Conservation (phyloP, 2,113 vertebrate genomes). For the Thamnaconus septentrionalis region DNA sequence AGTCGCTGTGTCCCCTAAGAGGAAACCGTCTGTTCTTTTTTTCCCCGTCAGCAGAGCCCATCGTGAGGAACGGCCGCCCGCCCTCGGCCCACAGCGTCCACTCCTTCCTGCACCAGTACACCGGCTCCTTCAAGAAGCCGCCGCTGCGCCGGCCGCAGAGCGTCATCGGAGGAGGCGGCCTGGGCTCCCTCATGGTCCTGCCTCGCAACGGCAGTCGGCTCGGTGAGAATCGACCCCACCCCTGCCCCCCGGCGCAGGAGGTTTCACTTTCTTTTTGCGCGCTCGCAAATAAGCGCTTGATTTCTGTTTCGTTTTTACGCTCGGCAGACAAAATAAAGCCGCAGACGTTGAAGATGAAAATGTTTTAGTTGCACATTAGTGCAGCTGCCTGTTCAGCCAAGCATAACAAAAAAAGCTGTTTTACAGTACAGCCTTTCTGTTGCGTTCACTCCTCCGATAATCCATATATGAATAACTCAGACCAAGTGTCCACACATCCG, state of each 20-base stretch:
- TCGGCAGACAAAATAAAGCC: too few species aligned
- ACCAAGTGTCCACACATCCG: too few species aligned
- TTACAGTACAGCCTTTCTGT: neutral
- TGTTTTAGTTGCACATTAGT: too few species aligned
- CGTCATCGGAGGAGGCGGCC: conserved; percentile 91
- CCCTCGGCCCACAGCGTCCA: conserved; percentile 94
- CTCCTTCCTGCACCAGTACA: conserved; percentile 96
- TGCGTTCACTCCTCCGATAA: too few species aligned
- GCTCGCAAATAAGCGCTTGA: too few species aligned
- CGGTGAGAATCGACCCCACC: conserved; percentile 80
- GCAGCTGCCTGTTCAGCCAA: too few species aligned
- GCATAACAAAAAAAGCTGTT: neutral
- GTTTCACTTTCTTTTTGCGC: too few species aligned
- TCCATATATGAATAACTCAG: too few species aligned
- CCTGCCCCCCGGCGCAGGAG: neutral
- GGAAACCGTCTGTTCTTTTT: conserved; percentile 1
- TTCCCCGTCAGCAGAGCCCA: conserved; percentile 80
- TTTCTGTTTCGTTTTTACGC: too few species aligned
- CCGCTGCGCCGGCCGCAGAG: conserved; percentile 92
- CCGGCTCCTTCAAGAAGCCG: conserved; percentile 94
- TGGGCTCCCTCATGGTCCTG: conserved; percentile 92
- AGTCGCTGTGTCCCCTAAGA: neutral
- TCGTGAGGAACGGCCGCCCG: conserved; percentile 94
- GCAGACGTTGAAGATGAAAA: too few species aligned
- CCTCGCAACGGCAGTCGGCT: conserved; percentile 93